Conservation (phyloP, 2,888 invertebrate species). For the Podabrus alpinus region DNA sequence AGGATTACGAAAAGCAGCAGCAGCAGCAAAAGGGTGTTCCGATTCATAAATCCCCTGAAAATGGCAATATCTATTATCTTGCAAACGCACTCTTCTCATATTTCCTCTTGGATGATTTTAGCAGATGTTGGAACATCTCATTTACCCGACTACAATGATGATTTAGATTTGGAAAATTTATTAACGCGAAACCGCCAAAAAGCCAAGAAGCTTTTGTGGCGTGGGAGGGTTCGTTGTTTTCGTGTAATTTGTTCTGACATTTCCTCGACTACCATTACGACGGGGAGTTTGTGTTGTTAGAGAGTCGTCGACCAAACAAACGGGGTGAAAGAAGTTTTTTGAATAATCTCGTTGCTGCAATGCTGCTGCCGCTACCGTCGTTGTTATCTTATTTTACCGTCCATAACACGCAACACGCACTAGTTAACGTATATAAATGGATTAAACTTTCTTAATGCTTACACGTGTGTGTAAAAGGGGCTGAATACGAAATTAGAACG, state of each 20-base stretch:
- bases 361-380: not conserved
- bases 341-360: not conserved
- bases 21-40: conserved; percentile 7
- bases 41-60: conserved; percentile 12
- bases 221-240: not conserved
- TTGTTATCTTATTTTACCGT: not conserved
- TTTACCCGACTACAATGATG: not conserved
- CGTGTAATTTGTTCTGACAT: not conserved
- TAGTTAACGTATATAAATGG: conserved; percentile 12
- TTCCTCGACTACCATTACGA: not conserved
- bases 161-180: not conserved
- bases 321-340: not conserved
- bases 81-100: conserved; percentile 6
- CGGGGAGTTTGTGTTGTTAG: not conserved
- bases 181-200: not conserved
- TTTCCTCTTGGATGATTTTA: conserved; percentile 11
- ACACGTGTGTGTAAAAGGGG: conserved; percentile 14
- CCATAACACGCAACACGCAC: conserved; percentile 3
- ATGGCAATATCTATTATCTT: conserved; percentile 15
- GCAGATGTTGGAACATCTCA: conserved; percentile 18
- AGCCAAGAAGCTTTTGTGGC: not conserved
- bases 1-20: not conserved
- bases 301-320: not conserved
- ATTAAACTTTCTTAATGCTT: conserved; percentile 14
- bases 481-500: conserved; percentile 10